A percentile compares a stretch with the other conserved stretches of the same genome.
Evolutionary conservation across 1,140 invertebrate genomes (phyloP).

Genomic region (Trachelipus rathkii): DNA sequence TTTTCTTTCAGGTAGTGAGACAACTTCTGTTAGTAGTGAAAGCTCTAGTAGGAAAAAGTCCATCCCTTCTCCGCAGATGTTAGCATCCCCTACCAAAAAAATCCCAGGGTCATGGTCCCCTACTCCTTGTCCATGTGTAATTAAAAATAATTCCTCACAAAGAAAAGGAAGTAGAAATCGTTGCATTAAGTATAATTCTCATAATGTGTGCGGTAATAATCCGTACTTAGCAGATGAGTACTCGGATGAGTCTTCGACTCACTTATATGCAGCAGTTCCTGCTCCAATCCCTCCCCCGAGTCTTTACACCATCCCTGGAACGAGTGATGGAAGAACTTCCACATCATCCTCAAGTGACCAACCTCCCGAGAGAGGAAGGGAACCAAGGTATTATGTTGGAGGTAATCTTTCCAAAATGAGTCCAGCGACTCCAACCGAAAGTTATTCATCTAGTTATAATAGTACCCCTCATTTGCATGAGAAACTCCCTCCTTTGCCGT

Average conservation of each 20-base stretch:
- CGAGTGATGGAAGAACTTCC: slow-evolving; percentile 37
- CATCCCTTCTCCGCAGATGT: slow-evolving; percentile 2
- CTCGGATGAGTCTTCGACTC: slow-evolving; percentile 1
- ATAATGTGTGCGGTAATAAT: slow-evolving; percentile 29
- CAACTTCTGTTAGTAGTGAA: slow-evolving; percentile 37
- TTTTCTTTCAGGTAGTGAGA: slow-evolving; percentile 30
- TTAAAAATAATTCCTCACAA: slow-evolving; percentile 25
- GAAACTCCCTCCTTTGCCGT: slow-evolving; percentile 33
- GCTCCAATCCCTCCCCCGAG: slow-evolving; percentile 18
- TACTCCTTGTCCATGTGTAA: slow-evolving; percentile 20
- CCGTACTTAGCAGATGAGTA: slow-evolving; percentile 24
- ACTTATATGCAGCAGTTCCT: slow-evolving; percentile 14
- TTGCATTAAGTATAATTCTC: slow-evolving; percentile 27
- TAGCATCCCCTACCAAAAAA: not conserved
- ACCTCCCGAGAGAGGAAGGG: slow-evolving; percentile 32
- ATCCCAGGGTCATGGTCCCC: slow-evolving; percentile 7
- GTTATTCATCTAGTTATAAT: slow-evolving; percentile 29
- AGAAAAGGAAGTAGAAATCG: slow-evolving; percentile 25
- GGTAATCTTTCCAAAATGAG: slow-evolving; percentile 28
- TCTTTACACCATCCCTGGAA: slow-evolving; percentile 38
- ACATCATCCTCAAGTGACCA: slow-evolving; percentile 35
- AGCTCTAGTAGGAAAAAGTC: slow-evolving; percentile 31
- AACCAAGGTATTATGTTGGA: slow-evolving; percentile 38
- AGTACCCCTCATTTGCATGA: slow-evolving; percentile 26
- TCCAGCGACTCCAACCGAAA: slow-evolving; percentile 32